These are phyloP conservation scores for Macrophya annulata DNA, from an alignment of 2,888 invertebrate genomes.

Conservation along the genomic window DNA sequence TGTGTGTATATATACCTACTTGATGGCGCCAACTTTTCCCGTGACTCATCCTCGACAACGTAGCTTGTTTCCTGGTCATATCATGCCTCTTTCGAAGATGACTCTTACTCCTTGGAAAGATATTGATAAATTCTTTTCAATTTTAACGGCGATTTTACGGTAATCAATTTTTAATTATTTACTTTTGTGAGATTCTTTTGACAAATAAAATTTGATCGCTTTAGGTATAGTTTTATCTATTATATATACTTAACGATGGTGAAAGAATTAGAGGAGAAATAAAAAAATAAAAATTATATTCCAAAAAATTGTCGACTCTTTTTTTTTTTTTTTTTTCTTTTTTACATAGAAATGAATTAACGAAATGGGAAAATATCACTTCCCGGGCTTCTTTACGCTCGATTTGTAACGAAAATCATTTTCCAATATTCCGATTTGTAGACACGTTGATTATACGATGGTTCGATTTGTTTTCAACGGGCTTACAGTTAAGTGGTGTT, in stretches of 20 bases:
- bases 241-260: neutral
- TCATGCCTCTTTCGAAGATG: slow-evolving; percentile 35
- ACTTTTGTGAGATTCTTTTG: neutral
- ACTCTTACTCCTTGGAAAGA: slow-evolving; percentile 12
- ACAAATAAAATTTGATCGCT: neutral
- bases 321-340: too few relatives aligned
- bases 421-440: slow-evolving; percentile 49
- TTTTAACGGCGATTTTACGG: neutral
- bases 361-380: neutral
- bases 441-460: slow-evolving; percentile 44
- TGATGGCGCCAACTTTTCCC: slow-evolving; percentile 51
- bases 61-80: slow-evolving; percentile 35
- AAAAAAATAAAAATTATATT: neutral
- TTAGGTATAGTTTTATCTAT: neutral
- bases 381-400: slow-evolving; percentile 4
- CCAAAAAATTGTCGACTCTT: neutral
- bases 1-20: neutral
- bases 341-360: neutral
- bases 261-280: neutral
- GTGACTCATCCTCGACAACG: slow-evolving; percentile 47
- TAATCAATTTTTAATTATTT: neutral
- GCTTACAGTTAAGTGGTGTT: neutral
- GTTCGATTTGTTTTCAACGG: slow-evolving; percentile 35
- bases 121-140: slow-evolving; percentile 20
- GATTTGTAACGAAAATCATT: slow-evolving; percentile 39